Evolutionary conservation across 2,113 vertebrate genomes (phyloP).

Genomic region (Xiphias gladius): DNA sequence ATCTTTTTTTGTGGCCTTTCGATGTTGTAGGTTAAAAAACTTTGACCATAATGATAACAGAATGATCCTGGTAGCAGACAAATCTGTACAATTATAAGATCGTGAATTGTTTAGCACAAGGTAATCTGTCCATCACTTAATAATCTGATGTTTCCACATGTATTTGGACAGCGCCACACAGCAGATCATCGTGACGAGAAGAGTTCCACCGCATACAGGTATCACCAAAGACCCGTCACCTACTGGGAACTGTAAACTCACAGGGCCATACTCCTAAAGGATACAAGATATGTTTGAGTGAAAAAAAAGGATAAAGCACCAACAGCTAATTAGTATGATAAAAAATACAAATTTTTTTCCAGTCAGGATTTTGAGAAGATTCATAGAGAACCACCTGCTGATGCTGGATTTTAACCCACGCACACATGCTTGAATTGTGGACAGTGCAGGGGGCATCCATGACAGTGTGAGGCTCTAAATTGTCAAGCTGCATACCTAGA

Average conservation of each 20-base stretch:
- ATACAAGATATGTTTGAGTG: conserved; percentile 12
- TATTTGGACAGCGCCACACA: conserved; percentile 83
- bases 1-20: neutral
- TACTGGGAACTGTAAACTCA: conserved; percentile 86
- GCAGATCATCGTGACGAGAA: conserved; percentile 87
- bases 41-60: too few relatives aligned
- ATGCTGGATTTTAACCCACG: conserved; percentile 76
- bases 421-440: conserved; percentile 78
- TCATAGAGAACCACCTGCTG: conserved; percentile 63
- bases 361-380: neutral
- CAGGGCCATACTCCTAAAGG: conserved; percentile 72
- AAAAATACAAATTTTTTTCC: neutral
- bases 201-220: conserved; percentile 86
- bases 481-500: conserved; percentile 76
- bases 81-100: neutral
- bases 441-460: conserved; percentile 77
- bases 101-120: neutral
- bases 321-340: neutral
- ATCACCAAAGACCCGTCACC: conserved; percentile 84
- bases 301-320: neutral
- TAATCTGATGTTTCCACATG: conserved; percentile 84
- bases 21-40: neutral
- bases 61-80: too few relatives aligned
- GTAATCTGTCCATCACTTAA: neutral
- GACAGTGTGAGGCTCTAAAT: conserved; percentile 59